Base-by-base conservation (phyloP, 2,113 vertebrate species). In the Rhegmatorhina hoffmannsi region DNA sequence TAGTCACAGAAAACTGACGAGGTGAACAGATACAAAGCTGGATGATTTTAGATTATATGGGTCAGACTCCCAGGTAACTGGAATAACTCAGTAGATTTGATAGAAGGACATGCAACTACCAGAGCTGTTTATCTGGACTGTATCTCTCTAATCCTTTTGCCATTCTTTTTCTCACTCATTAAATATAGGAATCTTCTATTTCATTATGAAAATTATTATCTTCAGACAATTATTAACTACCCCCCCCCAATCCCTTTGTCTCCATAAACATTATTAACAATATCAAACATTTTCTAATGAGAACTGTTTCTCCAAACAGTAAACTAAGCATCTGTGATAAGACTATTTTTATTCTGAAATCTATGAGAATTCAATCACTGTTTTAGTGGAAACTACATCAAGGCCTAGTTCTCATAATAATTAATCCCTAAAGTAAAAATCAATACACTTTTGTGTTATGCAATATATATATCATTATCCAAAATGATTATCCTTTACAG, bases 241-340 rank as follows among this genome's bases (percentile, higher is more conserved):
- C 28, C 46, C 47, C 58, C 47, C 33, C 44, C 19, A 28, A 16
- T 67, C 56, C 58, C 49, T 76, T 44, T 76, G 70, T 79, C 63
- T 91, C 70, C 75, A 68, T 62, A 85, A 91, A 88, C 76, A 85
- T 67, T 73, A 59, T 46, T 87, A 93, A 76, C 29, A 52, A 87
- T 93, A 90, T 9, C 62, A 76, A 96, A 87, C 64, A 46, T 13
- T 89, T 95, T 68, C 50, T 78, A 88, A 38, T 74, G 60, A 66
- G 81, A 79, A 92, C 79, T 31, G 9, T 52, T 76, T 58, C 34
- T 87, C 68, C 50, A 78, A 96, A n/a, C 21, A 56, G 38, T 64
- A 89, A 84, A 79, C 31, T 55, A 85, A 85, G 25, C 50, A 69
- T 34, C 31, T 79, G 69, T n/a, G 9, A n/a, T 84, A 53, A 19